Percentiles rank a stretch among this genome's conserved stretches.
Conservation (phyloP, 1,140 invertebrate species). For the Telenomus remus region DNA sequence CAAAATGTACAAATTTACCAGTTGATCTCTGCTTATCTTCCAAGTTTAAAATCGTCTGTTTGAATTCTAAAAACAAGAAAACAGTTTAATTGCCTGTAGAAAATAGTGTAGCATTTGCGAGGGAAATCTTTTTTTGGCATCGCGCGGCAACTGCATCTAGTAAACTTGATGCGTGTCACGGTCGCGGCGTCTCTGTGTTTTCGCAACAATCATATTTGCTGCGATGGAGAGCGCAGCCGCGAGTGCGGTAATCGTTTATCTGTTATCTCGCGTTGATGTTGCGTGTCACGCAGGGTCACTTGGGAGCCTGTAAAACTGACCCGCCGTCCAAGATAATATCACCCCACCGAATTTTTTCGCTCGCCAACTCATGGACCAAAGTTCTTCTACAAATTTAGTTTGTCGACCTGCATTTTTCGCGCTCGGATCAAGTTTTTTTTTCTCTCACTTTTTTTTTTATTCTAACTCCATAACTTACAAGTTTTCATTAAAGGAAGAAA, state of each 20-base stretch:
- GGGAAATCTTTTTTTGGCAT: neutral
- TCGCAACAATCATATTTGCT: slow-evolving; percentile 62
- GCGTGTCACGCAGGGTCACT: slow-evolving; percentile 48
- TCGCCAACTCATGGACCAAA: slow-evolving; percentile 12
- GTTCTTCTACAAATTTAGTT: slow-evolving; percentile 3
- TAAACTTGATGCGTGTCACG: slow-evolving; percentile 68
- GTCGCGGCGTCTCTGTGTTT: slow-evolving; percentile 57
- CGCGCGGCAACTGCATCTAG: slow-evolving; percentile 58
- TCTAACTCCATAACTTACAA: too few relatives aligned
- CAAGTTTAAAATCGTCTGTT: too few relatives aligned
- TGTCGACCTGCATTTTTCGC: neutral
- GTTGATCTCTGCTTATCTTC: too few relatives aligned
- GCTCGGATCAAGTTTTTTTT: too few relatives aligned
- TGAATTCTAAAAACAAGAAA: too few relatives aligned
- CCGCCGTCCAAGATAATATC: slow-evolving; percentile 43
- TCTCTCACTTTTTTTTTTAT: too few relatives aligned
- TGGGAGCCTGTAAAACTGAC: slow-evolving; percentile 41
- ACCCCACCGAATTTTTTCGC: slow-evolving; percentile 21
- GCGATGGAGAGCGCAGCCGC: slow-evolving; percentile 27
- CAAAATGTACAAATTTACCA: too few relatives aligned
- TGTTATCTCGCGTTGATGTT: slow-evolving; percentile 52
- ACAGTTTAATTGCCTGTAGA: too few relatives aligned
- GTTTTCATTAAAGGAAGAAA: too few relatives aligned
- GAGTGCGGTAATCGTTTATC: slow-evolving; percentile 43
- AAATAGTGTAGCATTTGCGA: too few relatives aligned